phyloP scores from a whole-genome alignment of 2,113 vertebrate genomes.

The Pelvicachromis taeniatus region DNA sequence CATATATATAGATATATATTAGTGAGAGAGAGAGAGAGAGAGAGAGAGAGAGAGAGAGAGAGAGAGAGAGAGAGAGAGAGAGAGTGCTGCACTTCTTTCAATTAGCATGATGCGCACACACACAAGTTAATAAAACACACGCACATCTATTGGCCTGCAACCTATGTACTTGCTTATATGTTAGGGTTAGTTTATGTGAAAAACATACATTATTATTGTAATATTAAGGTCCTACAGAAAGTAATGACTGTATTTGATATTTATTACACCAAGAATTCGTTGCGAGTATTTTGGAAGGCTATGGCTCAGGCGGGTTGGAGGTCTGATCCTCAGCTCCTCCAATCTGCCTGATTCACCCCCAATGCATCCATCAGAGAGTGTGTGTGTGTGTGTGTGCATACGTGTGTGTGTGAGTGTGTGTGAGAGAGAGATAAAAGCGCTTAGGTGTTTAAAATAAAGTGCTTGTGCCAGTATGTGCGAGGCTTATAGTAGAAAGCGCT shows the following conservation, averaged over 20 bases:
- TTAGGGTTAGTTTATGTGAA: neutral
- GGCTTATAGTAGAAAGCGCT: neutral
- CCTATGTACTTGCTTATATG: neutral
- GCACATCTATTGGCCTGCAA: neutral
- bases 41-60: no score
- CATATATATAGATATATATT: neutral
- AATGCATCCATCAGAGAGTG: neutral
- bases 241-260: neutral
- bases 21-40: neutral
- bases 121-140: neutral
- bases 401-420: neutral
- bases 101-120: slow-evolving; percentile 32
- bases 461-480: neutral
- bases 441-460: neutral
- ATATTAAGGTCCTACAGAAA: neutral
- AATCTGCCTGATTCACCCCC: neutral
- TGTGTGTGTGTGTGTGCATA: neutral
- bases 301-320: neutral
- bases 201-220: neutral
- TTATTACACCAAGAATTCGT: neutral
- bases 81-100: slow-evolving; percentile 18
- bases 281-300: neutral
- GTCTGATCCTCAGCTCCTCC: neutral
- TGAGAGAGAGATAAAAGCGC: neutral
- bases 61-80: neutral